Percentiles rank a stretch among this genome's conserved stretches.
These are phyloP conservation scores for Manacus vitellinus DNA, from an alignment of 2,113 vertebrate genomes.

Conservation along the genomic window DNA sequence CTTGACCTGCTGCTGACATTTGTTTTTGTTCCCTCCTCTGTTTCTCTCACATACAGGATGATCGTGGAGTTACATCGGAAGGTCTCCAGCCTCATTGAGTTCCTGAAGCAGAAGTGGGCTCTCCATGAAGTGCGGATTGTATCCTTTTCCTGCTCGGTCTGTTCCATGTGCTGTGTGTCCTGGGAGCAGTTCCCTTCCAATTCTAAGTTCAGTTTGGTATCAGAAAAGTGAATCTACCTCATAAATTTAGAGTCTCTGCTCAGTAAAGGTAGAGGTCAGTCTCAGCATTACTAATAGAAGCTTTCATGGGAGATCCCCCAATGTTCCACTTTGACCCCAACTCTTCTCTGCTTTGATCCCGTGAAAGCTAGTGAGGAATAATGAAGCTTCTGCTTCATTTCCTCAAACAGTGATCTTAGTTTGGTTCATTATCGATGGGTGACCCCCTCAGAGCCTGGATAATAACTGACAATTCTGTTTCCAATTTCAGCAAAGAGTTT, in stretches of 20 bases:
- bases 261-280: neutral
- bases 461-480: neutral
- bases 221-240: neutral
- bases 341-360: neutral
- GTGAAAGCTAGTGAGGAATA: neutral
- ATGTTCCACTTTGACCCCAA: neutral
- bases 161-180: neutral
- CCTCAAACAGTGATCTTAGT: neutral
- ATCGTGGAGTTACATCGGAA: slow-evolving; percentile 97
- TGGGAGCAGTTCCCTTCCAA: neutral
- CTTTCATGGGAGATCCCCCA: neutral
- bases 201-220: neutral
- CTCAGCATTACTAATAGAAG: neutral
- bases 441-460: neutral
- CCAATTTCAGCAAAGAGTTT: neutral
- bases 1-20: neutral
- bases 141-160: slow-evolving; percentile 79
- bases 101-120: slow-evolving; percentile 96
- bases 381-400: neutral
- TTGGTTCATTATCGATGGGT: neutral
- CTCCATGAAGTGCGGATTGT: slow-evolving; percentile 93
- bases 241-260: neutral
- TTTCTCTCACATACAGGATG: slow-evolving; percentile 80
- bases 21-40: neutral
- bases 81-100: slow-evolving; percentile 96